Evolutionary conservation across 2,797 vertebrate genomes (phyloP).

Genomic region (Sebastes variabilis): DNA sequence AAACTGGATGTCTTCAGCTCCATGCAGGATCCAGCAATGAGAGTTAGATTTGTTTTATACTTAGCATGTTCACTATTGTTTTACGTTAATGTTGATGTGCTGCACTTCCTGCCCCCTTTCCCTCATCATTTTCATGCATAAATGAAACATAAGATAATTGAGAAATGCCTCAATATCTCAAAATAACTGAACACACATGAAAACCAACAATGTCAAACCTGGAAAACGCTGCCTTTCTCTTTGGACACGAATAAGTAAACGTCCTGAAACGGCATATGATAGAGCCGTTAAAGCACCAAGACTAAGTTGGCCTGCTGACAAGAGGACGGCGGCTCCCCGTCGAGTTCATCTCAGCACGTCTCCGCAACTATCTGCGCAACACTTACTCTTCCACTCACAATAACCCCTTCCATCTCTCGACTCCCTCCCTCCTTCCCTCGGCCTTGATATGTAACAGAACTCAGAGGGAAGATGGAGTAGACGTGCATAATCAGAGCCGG

Average conservation of each 20-base stretch:
- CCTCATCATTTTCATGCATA: background rate
- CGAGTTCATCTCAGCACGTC: constrained; percentile 71
- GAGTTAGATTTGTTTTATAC: background rate
- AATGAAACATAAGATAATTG: background rate
- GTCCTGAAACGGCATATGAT: constrained; percentile 49
- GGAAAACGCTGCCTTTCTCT: background rate
- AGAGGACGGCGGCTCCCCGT: constrained; percentile 54
- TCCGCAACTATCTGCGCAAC: constrained; percentile 69
- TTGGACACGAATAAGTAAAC: constrained; percentile 2
- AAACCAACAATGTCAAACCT: background rate
- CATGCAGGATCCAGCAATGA: background rate
- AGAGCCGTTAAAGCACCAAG: constrained; percentile 64
- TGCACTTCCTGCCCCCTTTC: background rate
- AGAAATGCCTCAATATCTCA: background rate
- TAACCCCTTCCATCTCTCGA: constrained; percentile 54
- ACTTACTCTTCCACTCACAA: constrained; percentile 70
- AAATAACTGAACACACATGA: background rate
- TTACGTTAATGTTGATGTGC: background rate
- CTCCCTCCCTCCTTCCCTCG: constrained; percentile 35
- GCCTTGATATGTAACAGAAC: constrained; percentile 75
- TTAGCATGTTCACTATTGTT: background rate
- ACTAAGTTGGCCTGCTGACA: constrained; percentile 72
- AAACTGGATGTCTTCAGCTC: background rate
- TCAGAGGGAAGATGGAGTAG: constrained; percentile 64
- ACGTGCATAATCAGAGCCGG: constrained; percentile 70